Percentiles rank a stretch among this genome's conserved stretches.
These are phyloP conservation scores for Apeira syringaria DNA, from an alignment of 2,888 invertebrate genomes.

Conservation along the genomic window DNA sequence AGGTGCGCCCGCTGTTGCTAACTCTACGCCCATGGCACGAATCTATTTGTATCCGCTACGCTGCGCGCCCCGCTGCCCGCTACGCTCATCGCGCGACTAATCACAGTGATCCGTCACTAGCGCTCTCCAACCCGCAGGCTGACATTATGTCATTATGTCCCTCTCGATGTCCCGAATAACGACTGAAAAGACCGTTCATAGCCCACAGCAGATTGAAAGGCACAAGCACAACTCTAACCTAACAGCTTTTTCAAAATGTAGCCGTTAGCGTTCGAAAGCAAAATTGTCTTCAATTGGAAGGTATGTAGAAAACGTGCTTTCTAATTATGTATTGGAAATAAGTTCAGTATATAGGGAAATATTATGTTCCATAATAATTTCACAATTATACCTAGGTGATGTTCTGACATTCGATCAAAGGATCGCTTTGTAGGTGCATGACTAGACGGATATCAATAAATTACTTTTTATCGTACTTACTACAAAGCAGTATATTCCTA, in stretches of 20 bases:
- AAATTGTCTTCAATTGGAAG: constrained; percentile 29
- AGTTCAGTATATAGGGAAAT: no score
- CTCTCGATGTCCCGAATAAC: constrained; percentile 60
- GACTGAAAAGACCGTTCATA: constrained; percentile 52
- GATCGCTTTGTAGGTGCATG: no score
- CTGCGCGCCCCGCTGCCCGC: constrained; percentile 50
- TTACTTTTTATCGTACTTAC: no score
- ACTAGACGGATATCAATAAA: no score
- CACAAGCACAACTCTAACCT: constrained; percentile 33
- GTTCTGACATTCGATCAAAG: not conserved
- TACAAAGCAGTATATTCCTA: no score
- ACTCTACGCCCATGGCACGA: constrained; percentile 47
- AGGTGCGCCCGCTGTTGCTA: constrained; percentile 5
- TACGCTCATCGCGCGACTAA: constrained; percentile 44
- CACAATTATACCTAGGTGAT: no score
- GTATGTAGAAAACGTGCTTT: constrained; percentile 2
- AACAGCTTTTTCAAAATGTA: constrained; percentile 48
- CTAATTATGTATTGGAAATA: constrained; percentile 5
- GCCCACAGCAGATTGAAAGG: constrained; percentile 52
- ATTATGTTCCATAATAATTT: no score
- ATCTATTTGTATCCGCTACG: constrained; percentile 58
- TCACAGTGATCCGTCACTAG: constrained; percentile 54
- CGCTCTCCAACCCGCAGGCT: constrained; percentile 56
- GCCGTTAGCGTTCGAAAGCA: constrained; percentile 42
- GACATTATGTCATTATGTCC: constrained; percentile 72